Evolutionary conservation across 2,113 vertebrate species (phyloP).

Genomic region (Myrmophylax atrothorax): DNA sequence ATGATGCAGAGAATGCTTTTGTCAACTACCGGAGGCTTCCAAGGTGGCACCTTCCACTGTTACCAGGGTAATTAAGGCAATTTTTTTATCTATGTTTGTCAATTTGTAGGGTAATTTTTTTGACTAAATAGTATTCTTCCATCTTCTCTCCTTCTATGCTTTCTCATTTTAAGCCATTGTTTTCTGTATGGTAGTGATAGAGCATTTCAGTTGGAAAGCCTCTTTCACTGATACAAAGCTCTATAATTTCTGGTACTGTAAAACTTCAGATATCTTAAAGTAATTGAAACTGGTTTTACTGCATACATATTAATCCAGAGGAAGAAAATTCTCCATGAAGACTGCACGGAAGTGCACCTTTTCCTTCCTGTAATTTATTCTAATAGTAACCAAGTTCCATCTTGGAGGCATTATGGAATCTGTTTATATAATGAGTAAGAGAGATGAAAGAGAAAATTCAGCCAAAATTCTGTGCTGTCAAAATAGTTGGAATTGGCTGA

Average conservation of each 20-base stretch:
- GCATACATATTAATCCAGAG: neutral
- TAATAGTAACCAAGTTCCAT: neutral
- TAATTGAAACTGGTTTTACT: neutral
- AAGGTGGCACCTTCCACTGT: neutral
- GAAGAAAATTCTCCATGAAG: neutral
- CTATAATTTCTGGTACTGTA: neutral
- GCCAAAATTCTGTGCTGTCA: neutral
- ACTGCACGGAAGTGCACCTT: neutral
- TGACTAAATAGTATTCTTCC: neutral
- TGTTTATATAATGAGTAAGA: neutral
- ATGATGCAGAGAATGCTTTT: neutral
- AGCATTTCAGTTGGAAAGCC: neutral
- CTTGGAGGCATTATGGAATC: neutral
- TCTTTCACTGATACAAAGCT: neutral
- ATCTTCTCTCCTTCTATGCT: neutral
- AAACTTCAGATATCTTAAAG: neutral
- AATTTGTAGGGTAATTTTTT: neutral
- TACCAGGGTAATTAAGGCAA: neutral
- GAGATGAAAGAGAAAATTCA: neutral
- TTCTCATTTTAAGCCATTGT: neutral
- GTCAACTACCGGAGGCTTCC: neutral
- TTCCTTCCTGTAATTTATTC: neutral
- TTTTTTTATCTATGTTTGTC: neutral
- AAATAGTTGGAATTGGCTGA: neutral
- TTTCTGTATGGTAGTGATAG: neutral